Conservation (phyloP, 2,888 invertebrate species). For the Furcula furcula region DNA sequence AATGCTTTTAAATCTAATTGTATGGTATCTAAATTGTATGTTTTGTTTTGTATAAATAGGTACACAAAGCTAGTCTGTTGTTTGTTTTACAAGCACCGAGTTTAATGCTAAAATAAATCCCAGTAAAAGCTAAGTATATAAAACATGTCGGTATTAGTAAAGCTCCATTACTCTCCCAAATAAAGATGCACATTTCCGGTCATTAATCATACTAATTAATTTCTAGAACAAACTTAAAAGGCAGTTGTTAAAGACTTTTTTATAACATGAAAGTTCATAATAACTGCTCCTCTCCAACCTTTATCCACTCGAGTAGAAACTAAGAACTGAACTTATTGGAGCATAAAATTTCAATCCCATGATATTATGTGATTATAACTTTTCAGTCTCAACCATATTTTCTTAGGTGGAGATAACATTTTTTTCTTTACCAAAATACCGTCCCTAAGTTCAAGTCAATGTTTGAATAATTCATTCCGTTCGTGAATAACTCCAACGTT, state of each 20-base stretch:
- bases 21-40: too few species aligned
- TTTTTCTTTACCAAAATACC: constrained; percentile 7
- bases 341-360: constrained; percentile 21
- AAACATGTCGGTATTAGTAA: too few species aligned
- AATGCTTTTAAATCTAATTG: background rate
- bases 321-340: constrained; percentile 11
- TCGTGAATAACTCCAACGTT: background rate
- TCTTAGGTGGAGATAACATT: constrained; percentile 10
- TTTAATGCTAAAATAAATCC: too few species aligned
- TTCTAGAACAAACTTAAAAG: background rate
- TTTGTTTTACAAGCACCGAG: too few species aligned
- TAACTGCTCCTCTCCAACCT: constrained; percentile 3
- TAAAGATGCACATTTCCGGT: too few species aligned
- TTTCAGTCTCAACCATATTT: constrained; percentile 15
- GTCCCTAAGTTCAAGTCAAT: constrained; percentile 7
- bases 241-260: constrained; percentile 4
- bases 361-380: constrained; percentile 25
- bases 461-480: constrained; percentile 15
- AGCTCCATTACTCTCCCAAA: too few species aligned
- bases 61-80: too few species aligned
- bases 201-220: too few species aligned
- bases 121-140: too few species aligned
- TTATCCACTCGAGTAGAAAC: constrained; percentile 5
- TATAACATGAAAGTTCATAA: constrained; percentile 4
- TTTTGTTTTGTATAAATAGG: too few species aligned